Percentiles rank a stretch among this genome's conserved stretches.
These are phyloP conservation scores for Anhinga rufa DNA, from an alignment of 2,113 vertebrate species.

Conservation along the genomic window DNA sequence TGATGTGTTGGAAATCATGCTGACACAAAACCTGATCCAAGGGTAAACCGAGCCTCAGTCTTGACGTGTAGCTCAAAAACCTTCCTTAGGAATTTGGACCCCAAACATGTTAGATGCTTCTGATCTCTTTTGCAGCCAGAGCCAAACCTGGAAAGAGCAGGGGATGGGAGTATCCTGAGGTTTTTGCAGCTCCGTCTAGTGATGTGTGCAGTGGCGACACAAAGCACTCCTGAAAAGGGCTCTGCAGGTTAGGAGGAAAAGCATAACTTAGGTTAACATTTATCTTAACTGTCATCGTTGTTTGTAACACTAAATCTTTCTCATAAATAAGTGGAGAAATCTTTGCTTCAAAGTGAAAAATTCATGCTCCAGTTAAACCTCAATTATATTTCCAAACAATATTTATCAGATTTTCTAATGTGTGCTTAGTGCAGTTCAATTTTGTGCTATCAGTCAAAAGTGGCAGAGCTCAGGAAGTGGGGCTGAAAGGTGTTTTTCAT, in stretches of 20 bases:
- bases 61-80: neutral
- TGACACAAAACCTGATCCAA: neutral
- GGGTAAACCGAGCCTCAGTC: neutral
- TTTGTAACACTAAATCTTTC: conserved; percentile 45
- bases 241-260: neutral
- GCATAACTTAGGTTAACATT: neutral
- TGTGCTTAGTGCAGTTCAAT: conserved; percentile 61
- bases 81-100: neutral
- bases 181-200: neutral
- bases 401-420: conserved; percentile 62
- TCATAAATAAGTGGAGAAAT: conserved; percentile 51
- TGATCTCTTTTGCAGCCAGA: neutral
- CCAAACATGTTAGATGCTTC: neutral
- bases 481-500: neutral
- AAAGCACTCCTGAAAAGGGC: neutral
- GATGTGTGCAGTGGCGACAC: neutral
- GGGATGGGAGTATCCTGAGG: neutral
- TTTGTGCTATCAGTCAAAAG: conserved; percentile 71
- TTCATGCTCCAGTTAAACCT: conserved; percentile 16
- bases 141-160: neutral
- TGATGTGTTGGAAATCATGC: neutral
- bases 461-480: conserved; percentile 7
- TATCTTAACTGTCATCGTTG: conserved; percentile 39
- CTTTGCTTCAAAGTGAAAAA: conserved; percentile 28
- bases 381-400: conserved; percentile 57